phyloP scores from a whole-genome alignment of 2,888 invertebrate genomes.

The Tridacna crocea region DNA sequence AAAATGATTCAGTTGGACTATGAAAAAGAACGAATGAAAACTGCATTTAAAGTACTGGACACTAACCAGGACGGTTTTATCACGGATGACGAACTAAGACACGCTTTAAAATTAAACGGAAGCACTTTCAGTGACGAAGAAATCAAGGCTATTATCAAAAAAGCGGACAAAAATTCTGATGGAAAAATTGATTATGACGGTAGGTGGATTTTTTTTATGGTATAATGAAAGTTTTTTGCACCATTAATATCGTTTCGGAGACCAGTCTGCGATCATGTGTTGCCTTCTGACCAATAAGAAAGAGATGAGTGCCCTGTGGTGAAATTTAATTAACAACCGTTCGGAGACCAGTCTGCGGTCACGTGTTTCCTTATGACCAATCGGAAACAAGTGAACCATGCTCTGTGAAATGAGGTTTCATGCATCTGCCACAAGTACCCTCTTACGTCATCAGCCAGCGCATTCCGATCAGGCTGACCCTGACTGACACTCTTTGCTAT shows the following conservation, averaged over 20 bases:
- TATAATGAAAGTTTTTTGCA: neutral
- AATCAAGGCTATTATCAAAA: slow-evolving; percentile 45
- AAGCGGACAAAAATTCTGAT: slow-evolving; percentile 54
- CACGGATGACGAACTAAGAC: slow-evolving; percentile 39
- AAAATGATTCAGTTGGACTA: slow-evolving; percentile 52
- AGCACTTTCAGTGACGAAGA: slow-evolving; percentile 47
- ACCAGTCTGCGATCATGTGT: neutral
- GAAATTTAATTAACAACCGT: no score
- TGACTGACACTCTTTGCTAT: no score
- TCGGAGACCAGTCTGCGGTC: no score
- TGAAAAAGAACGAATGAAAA: slow-evolving; percentile 61
- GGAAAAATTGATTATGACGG: slow-evolving; percentile 61
- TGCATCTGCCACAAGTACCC: no score
- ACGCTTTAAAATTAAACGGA: slow-evolving; percentile 43
- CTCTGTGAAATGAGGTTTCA: neutral
- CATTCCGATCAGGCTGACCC: no score
- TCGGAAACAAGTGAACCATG: no score
- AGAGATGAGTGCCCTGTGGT: no score
- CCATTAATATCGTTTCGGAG: neutral
- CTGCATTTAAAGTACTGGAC: slow-evolving; percentile 59
- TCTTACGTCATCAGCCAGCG: no score
- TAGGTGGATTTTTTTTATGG: neutral
- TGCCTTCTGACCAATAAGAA: neutral
- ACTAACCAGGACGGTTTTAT: slow-evolving; percentile 53
- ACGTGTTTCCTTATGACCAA: no score